Evolutionary conservation across 2,113 vertebrate genomes (phyloP), one percentile per base, ranked within the genome.

Genomic region (Actenoides lindsayi): DNA sequence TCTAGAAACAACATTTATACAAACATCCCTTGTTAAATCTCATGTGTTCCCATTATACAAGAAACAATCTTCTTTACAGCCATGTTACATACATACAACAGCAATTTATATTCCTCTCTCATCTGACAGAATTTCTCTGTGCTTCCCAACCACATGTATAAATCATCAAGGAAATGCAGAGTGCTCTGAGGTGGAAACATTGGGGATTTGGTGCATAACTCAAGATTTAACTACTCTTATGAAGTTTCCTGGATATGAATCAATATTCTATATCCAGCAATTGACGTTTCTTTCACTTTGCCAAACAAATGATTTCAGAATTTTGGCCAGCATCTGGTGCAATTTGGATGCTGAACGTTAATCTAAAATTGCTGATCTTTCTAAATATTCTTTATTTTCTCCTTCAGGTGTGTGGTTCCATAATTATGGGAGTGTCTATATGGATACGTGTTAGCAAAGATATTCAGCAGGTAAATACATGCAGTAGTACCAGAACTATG

Each of bases 401-500:
- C 28, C 71, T 92, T 13, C 94, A 99, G 99, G 14, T 99, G 18
- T 98, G 98, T 89, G 99, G 99, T 13, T 97, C 95, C 20, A 6
- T 99, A 85, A 99, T 99, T 96, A 95, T 99, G 64, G 99, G 92
- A 33, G 48, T 98, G 33, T 98, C 98, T 73, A 97, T 99, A 96
- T 99, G 98, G 98, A 65, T 99, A 33, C 98, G 97, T 94, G 98
- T 98, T 46, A 95, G 16, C 93, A 97, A 98, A 83, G 16, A 69
- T 28, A 10, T 4, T 50, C 90, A 94, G 44, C 41, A 97, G 95
- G 98, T 98, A 98, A 98, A 65, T 89, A 9, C 44, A 41, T 30
- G 9, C 11, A 39, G 51, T 75, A 35, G 41, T 51, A 57, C 12
- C n/a, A 73, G 42, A 23, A 25, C 25, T 10, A 10, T 5, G 9